These are phyloP conservation scores for Biston stratarius DNA, from an alignment of 2,888 invertebrate species.

Conservation along the genomic window DNA sequence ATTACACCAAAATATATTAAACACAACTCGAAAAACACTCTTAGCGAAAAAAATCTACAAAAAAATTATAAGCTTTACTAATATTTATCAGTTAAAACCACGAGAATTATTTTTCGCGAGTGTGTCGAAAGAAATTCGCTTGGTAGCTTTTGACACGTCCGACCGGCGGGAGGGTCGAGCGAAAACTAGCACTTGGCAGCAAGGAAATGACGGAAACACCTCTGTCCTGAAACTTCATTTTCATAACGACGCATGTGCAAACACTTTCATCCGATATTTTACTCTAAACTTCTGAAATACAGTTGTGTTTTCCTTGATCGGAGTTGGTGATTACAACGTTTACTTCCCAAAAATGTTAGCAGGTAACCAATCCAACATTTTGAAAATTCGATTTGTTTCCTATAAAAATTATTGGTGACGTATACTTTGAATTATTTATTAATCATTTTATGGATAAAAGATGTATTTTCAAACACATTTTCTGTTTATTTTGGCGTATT, in stretches of 20 bases:
- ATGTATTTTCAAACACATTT: constrained; percentile 11
- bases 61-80: neutral
- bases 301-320: constrained; percentile 13
- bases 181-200: constrained; percentile 56
- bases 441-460: constrained; percentile 12
- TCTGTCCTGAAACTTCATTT: constrained; percentile 51
- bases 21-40: constrained; percentile 3
- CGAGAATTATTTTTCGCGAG: constrained; percentile 37
- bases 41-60: neutral
- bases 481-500: constrained; percentile 11
- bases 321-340: constrained; percentile 32
- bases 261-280: constrained; percentile 24
- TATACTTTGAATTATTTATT: constrained; percentile 32
- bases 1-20: constrained; percentile 15
- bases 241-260: constrained; percentile 56
- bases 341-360: constrained; percentile 58
- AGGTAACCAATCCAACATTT: constrained; percentile 60
- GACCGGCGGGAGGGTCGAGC: constrained; percentile 45
- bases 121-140: constrained; percentile 35
- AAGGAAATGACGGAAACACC: constrained; percentile 72
- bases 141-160: constrained; percentile 50
- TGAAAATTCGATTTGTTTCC: constrained; percentile 48
- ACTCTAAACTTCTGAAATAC: neutral
- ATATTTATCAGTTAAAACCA: neutral
- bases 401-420: constrained; percentile 36